These are phyloP conservation scores for Anoplopoma fimbria DNA, from an alignment of 2,113 vertebrate species.

Conservation along the genomic window DNA sequence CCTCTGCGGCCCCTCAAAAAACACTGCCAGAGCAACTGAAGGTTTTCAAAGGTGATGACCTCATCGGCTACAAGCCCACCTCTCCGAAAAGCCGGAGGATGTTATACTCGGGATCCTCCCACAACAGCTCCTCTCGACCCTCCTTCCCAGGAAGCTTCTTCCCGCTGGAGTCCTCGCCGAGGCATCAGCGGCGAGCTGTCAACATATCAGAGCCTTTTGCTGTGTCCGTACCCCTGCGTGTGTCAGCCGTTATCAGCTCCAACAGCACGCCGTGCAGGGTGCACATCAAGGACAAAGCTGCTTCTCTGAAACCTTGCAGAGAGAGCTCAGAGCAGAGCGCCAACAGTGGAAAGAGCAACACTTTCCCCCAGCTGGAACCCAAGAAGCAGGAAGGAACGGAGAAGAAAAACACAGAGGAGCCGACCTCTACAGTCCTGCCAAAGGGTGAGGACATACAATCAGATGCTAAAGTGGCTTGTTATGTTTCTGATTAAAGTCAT, in stretches of 20 bases:
- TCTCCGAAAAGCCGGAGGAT: conserved; percentile 92
- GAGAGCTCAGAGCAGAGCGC: conserved; percentile 66
- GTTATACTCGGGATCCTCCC: conserved; percentile 90
- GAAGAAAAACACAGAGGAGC: conserved; percentile 61
- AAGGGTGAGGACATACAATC: conserved; percentile 65
- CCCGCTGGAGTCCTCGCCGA: conserved; percentile 92
- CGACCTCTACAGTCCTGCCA: conserved; percentile 36
- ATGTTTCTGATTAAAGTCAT: not conserved
- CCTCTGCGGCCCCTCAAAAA: conserved; percentile 75
- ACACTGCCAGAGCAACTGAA: conserved; percentile 93
- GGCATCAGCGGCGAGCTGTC: conserved; percentile 93
- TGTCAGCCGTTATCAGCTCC: conserved; percentile 95
- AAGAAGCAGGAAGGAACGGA: conserved; percentile 69
- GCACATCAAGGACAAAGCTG: conserved; percentile 86
- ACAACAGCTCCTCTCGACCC: conserved; percentile 84
- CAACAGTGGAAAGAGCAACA: conserved; percentile 70
- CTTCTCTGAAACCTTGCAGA: conserved; percentile 72
- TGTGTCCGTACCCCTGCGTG: conserved; percentile 92
- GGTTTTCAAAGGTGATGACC: conserved; percentile 91
- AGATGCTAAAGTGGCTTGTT: not conserved
- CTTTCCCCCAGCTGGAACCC: conserved; percentile 69
- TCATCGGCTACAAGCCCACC: conserved; percentile 86
- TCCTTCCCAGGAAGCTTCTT: conserved; percentile 91
- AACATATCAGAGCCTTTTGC: conserved; percentile 98
- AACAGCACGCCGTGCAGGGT: conserved; percentile 94